Evolutionary conservation across 2,888 invertebrate genomes (phyloP).

Genomic region (Hylaea fasciaria): DNA sequence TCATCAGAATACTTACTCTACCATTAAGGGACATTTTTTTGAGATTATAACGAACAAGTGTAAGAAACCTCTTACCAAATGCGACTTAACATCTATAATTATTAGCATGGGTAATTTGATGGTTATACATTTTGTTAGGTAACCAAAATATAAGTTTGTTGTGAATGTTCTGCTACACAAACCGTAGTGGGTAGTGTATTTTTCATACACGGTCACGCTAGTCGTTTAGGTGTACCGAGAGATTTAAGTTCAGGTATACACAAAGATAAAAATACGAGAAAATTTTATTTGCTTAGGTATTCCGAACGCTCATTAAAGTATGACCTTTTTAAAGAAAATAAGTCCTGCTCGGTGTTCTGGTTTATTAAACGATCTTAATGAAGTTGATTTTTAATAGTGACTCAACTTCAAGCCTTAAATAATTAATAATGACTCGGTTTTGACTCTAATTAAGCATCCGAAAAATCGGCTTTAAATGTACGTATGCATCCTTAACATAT

Average conservation of each 20-base stretch:
- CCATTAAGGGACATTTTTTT: too few species aligned
- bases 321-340: constrained; percentile 14
- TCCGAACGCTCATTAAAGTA: constrained; percentile 23
- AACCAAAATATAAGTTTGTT: too few species aligned
- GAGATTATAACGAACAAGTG: too few species aligned
- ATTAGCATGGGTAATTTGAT: too few species aligned
- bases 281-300: constrained; percentile 24
- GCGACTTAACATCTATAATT: too few species aligned
- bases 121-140: too few species aligned
- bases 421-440: constrained; percentile 4
- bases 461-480: too few species aligned
- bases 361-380: constrained; percentile 17
- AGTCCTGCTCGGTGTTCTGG: constrained; percentile 5
- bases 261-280: constrained; percentile 11
- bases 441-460: constrained; percentile 2
- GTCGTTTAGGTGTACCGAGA: constrained; percentile 5
- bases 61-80: too few species aligned
- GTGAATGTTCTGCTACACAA: too few species aligned
- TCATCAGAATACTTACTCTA: too few species aligned
- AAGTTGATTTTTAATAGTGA: constrained; percentile 36
- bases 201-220: neutral
- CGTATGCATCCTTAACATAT: too few species aligned
- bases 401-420: constrained; percentile 26
- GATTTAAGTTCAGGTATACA: constrained; percentile 1
- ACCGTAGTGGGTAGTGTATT: too few species aligned